These are phyloP conservation scores for Danaus chrysippus DNA, from an alignment of 2,888 invertebrate species.

Conservation along the genomic window DNA sequence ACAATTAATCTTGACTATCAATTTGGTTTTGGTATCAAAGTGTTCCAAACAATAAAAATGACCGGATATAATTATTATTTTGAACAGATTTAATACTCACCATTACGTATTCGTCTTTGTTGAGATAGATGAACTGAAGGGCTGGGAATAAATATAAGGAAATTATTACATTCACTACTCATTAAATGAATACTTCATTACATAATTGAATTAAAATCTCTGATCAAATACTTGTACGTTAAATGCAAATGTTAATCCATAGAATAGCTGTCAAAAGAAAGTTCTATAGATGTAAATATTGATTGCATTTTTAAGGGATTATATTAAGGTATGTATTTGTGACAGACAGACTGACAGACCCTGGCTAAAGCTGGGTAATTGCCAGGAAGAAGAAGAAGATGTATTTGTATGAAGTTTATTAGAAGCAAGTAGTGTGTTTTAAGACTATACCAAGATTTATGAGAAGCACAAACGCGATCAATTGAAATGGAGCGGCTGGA, in stretches of 20 bases:
- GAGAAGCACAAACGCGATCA: conserved; percentile 51
- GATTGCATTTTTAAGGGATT: conserved; percentile 44
- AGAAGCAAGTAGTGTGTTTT: not conserved
- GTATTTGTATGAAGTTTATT: not conserved
- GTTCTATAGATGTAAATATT: conserved; percentile 28
- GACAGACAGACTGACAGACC: too few relatives aligned
- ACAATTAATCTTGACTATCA: too few relatives aligned
- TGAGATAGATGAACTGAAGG: conserved; percentile 52
- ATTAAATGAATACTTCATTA: too few relatives aligned
- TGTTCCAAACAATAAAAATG: not conserved
- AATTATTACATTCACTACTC: too few relatives aligned
- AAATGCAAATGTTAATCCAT: too few relatives aligned
- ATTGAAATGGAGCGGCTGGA: conserved; percentile 57
- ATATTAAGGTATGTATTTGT: not conserved
- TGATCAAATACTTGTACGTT: too few relatives aligned
- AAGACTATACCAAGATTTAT: conserved; percentile 46
- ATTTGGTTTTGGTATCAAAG: too few relatives aligned
- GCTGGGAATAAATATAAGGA: conserved; percentile 33
- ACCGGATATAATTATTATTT: not conserved
- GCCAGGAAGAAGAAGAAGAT: too few relatives aligned
- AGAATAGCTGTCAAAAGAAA: too few relatives aligned
- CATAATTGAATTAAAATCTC: too few relatives aligned
- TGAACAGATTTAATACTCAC: conserved; percentile 39
- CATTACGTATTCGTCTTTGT: conserved; percentile 48
- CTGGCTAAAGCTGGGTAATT: too few relatives aligned